phyloP scores from a whole-genome alignment of 2,888 invertebrate genomes.

The Petrophora chlorosata region DNA sequence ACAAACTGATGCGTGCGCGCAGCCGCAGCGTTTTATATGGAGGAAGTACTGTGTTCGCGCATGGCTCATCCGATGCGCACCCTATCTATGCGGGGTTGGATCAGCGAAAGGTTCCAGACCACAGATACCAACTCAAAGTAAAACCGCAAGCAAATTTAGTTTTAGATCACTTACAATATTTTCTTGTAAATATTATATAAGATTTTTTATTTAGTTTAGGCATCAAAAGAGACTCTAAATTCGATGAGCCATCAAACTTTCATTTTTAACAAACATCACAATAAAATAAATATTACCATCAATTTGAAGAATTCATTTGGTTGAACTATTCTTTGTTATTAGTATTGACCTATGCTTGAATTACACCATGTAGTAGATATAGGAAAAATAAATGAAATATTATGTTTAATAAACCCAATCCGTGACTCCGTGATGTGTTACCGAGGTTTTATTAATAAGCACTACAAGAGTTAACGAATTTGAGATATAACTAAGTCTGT shows the following conservation, averaged over 20 bases:
- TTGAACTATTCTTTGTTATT: too few species aligned
- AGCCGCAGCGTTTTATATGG: slow-evolving; percentile 68
- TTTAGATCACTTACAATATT: too few species aligned
- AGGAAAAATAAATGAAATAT: neutral
- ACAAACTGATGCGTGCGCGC: slow-evolving; percentile 74
- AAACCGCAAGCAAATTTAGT: too few species aligned
- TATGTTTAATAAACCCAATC: neutral
- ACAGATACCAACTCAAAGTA: slow-evolving; percentile 4
- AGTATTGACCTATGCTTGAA: neutral
- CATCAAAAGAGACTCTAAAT: slow-evolving; percentile 1
- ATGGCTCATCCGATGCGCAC: slow-evolving; percentile 45
- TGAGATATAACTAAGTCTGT: slow-evolving; percentile 1
- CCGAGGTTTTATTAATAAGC: slow-evolving; percentile 2
- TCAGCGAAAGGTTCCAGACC: slow-evolving; percentile 13
- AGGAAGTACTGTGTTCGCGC: slow-evolving; percentile 53
- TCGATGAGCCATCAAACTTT: slow-evolving; percentile 21
- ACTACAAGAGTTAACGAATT: neutral
- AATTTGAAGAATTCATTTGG: slow-evolving; percentile 12
- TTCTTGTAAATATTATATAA: too few species aligned
- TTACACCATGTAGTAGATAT: neutral
- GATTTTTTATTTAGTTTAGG: too few species aligned
- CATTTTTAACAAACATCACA: slow-evolving; percentile 20
- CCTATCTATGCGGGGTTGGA: slow-evolving; percentile 42
- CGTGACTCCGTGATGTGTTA: neutral
- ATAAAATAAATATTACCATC: slow-evolving; percentile 17